Base-by-base conservation (phyloP, 2,888 invertebrate species). In the Drosophila longiperda region DNA sequence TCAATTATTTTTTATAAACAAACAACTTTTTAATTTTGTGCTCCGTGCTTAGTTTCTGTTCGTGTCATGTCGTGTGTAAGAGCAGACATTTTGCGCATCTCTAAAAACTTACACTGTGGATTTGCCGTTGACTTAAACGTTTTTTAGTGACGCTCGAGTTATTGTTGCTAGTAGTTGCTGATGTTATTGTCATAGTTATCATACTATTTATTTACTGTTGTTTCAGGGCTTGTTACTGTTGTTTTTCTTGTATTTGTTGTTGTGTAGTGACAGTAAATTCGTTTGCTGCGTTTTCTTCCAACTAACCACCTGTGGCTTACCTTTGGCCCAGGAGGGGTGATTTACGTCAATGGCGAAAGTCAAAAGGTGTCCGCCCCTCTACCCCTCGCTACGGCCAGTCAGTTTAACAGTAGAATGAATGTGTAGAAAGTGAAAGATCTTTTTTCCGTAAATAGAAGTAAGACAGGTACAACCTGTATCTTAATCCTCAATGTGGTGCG, bases 91-190 rank as follows among this genome's bases (percentile, higher is more conserved):
- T 48, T 7, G 1, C 34, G 23, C 74, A 70, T 58, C 74, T 26
- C 57, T 70, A 58, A 29, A 23, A 34, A 45, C 36, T 52, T 45
- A 32, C 11, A 60, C 58, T 54, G 68, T 60, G 64, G 66, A 60
- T 74, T 45, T 74, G 75, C 73, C 69, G 80, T 79, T 81, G 66
- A 38, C 80, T 66, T 76, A 80, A 84, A 83, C 82, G 83, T 73
- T 82, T 83, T 85, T 83, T 83, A 84, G 86, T 78, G 52, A 82
- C 82, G 83, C 82, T 85, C 83, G 83, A 84, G 83, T 75, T 20
- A 59, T 65, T 66, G 72, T 45, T 45, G 74, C 71, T 74, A 68
- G 75, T 61, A 66, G 75, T 61, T 49, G 72, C 49, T 55, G 40
- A 59, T 45, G 20, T 20, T 45, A 20, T 45, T 58, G 72, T 66